Base-by-base conservation (phyloP, 1,140 invertebrate genomes). In the Plectus sambesii region DNA sequence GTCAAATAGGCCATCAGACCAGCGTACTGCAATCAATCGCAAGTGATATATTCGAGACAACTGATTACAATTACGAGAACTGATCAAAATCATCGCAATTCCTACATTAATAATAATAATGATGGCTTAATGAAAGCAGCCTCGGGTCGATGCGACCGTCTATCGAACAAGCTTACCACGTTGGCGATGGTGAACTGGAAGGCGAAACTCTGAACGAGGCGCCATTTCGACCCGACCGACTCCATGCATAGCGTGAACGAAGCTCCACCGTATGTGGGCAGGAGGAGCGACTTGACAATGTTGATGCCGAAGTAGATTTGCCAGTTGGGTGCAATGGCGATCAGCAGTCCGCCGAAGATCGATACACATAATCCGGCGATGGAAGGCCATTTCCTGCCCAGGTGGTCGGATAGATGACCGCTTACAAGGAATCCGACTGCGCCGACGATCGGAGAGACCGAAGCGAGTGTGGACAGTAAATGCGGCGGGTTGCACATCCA, bases 401-500 rank as follows among this genome's bases (percentile, higher is more conserved):
- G 58, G 20, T 51, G 45, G 35, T 56, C 55, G 24, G 36, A 42
- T 2, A 56, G n/a, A 41, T 56, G 55, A 4, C 55, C 55, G 27
- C 25, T 22, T 6, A 52, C 9, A 33, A 53, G 9, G 29, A 42
- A 40, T 1, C 46, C 55, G 38, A 56, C 22, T 2, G 58, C 41
- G 15, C 24, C 26, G 5, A 30, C 35, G 26, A 56, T 43, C 5
- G 55, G 55, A 2, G 47, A 19, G 12, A 58, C 22, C 24, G 55
- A 56, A 17, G 30, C 24, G 1, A 56, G 39, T 9, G 45, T 55
- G 5, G 55, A 43, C 45, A 40, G 15, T 12, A 56, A 39, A 23
- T 53, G 44, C 22, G 56, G 44, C 2, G 56, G 50, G 15, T 51
- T 49, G 25, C 55, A 56, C 5, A 56, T 55, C 54, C 55, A 56